These are phyloP conservation scores for Philopedon plagiatum DNA, from an alignment of 2,888 invertebrate genomes.

Conservation along the genomic window DNA sequence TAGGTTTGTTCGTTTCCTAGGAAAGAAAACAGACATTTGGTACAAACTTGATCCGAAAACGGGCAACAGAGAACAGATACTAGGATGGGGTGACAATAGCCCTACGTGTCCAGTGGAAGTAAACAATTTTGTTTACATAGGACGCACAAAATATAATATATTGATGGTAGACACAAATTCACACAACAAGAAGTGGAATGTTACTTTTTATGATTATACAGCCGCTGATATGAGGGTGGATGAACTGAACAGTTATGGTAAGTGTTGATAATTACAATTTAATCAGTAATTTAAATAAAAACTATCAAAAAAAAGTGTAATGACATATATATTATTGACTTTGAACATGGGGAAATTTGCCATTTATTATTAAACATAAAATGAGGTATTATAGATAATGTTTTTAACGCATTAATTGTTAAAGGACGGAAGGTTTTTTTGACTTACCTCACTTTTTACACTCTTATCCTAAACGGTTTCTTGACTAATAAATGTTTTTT, in stretches of 20 bases:
- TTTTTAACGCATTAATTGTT: too few relatives aligned
- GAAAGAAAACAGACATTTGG: slow-evolving; percentile 91
- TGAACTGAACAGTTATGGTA: slow-evolving; percentile 80
- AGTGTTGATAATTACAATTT: slow-evolving; percentile 12
- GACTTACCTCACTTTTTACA: too few relatives aligned
- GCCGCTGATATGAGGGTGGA: slow-evolving; percentile 85
- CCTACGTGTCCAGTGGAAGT: slow-evolving; percentile 80
- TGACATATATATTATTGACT: too few relatives aligned
- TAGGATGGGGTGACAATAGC: slow-evolving; percentile 72
- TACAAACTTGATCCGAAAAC: slow-evolving; percentile 87
- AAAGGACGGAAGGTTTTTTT: too few relatives aligned
- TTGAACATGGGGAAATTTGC: too few relatives aligned
- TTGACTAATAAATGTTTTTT: too few relatives aligned
- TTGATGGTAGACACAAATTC: slow-evolving; percentile 92
- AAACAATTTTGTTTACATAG: slow-evolving; percentile 82
- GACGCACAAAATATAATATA: slow-evolving; percentile 93
- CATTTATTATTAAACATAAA: too few relatives aligned
- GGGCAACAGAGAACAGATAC: slow-evolving; percentile 75
- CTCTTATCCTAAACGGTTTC: too few relatives aligned
- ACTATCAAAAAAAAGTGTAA: too few relatives aligned
- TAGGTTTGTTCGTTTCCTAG: too few relatives aligned
- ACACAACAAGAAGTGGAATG: slow-evolving; percentile 89
- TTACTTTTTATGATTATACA: slow-evolving; percentile 96
- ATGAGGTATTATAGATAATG: too few relatives aligned
- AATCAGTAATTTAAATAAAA: neutral